These are phyloP conservation scores for Fissipunctia ypsillon DNA, from an alignment of 2,888 invertebrate genomes.

Conservation along the genomic window DNA sequence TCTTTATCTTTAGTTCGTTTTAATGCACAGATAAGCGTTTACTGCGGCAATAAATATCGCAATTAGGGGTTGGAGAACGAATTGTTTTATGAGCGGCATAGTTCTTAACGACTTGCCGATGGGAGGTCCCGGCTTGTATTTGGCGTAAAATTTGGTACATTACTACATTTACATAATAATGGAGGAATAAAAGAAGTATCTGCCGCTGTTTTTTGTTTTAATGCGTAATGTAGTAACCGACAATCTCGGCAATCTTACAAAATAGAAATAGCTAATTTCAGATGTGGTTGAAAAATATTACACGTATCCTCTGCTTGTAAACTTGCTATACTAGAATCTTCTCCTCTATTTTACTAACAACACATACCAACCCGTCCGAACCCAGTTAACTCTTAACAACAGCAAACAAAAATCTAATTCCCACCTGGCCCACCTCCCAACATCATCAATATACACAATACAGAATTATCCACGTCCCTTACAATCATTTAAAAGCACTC, in stretches of 20 bases:
- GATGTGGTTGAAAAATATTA: background rate
- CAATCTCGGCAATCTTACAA: background rate
- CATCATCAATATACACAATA: constrained; percentile 60
- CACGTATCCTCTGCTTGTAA: no score
- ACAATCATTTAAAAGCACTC: constrained; percentile 69
- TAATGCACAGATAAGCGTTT: constrained; percentile 76
- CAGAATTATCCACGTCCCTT: constrained; percentile 68
- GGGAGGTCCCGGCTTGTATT: constrained; percentile 57
- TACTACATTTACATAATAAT: constrained; percentile 43
- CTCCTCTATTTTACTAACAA: background rate
- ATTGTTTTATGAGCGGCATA: constrained; percentile 73
- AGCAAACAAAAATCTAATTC: constrained; percentile 58
- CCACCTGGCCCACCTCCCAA: constrained; percentile 53
- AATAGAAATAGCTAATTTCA: background rate
- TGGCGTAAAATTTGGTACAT: constrained; percentile 54
- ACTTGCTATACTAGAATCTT: background rate
- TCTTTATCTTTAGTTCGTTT: constrained; percentile 68
- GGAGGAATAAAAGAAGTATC: constrained; percentile 10
- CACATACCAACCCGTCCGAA: constrained; percentile 19
- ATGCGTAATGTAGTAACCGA: background rate
- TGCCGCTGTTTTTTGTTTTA: constrained; percentile 29
- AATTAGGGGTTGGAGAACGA: constrained; percentile 76
- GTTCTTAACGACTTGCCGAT: constrained; percentile 66
- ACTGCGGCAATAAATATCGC: constrained; percentile 78
- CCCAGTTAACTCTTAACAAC: constrained; percentile 42